These are phyloP conservation scores for Enchytraeus crypticus DNA, from an alignment of 2,888 invertebrate species.

Conservation along the genomic window DNA sequence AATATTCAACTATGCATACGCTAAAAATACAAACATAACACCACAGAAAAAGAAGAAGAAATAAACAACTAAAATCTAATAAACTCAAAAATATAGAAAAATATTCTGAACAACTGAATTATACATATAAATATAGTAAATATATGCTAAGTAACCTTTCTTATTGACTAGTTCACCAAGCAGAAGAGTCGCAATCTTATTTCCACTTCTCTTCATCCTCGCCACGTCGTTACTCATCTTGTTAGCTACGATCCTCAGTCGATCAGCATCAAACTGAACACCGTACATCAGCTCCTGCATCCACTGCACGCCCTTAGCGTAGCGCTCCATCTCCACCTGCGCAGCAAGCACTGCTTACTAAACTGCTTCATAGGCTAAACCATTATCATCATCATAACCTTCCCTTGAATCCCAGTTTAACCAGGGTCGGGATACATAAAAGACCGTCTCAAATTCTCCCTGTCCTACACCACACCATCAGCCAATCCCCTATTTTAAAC, in stretches of 20 bases:
- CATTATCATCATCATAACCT: too few relatives aligned
- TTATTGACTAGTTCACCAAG: conserved; percentile 57
- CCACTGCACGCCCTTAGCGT: conserved; percentile 66
- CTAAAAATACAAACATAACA: too few relatives aligned
- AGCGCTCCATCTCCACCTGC: conserved; percentile 70
- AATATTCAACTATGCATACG: too few relatives aligned
- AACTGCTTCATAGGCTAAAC: neutral
- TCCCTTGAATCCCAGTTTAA: too few relatives aligned
- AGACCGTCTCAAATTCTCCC: too few relatives aligned
- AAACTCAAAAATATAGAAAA: neutral
- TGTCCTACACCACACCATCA: too few relatives aligned
- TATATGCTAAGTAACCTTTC: conserved; percentile 50
- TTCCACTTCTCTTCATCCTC: conserved; percentile 65
- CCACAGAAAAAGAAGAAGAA: too few relatives aligned
- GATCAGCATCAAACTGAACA: conserved; percentile 63
- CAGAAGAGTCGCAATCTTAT: conserved; percentile 59
- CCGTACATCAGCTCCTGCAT: conserved; percentile 66
- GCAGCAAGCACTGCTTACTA: neutral
- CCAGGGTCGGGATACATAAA: too few relatives aligned
- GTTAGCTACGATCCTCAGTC: conserved; percentile 67
- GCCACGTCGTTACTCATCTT: conserved; percentile 74
- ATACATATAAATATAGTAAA: neutral
- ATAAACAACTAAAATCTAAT: too few relatives aligned
- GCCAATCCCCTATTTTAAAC: too few relatives aligned
- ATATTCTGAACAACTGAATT: neutral